Base-by-base conservation (phyloP, 2,888 invertebrate genomes). In the Fissipunctia ypsillon region DNA sequence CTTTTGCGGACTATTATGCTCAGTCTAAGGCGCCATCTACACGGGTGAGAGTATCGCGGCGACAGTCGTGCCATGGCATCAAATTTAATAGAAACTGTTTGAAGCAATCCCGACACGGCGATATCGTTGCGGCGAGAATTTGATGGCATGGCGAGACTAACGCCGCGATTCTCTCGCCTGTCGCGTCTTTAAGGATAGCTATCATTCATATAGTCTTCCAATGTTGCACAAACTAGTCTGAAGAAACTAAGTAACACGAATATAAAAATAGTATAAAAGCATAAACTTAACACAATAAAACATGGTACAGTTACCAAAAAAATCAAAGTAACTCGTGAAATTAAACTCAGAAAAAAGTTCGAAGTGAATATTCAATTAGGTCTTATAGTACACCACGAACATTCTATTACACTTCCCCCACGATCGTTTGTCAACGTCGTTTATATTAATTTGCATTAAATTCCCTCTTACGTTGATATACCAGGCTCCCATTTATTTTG, bases 401-500 rank as follows among this genome's bases (percentile, higher is more conserved):
- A 68, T 83, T 74, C 80, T 74, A 74, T 83, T 75, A 63, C 65
- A 19, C 38, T 69, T 41, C 67, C 71, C 71, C 41, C 63, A 56
- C 61, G 76, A 80, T 84, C 81, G 82, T 84, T 88, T 86, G 83
- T 86, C 86, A 86, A 78, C 80, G 81, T 85, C 75, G 68, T 83
- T 81, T 82, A 85, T 88, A 89, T 87, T 89, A 88, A 91, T 91
- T 90, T 87, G 85, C 87, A 88, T 88, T 86, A 87, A 89, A 89
- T 88, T 88, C 85, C 86, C 79, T 60, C 81, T 73, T 85, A 84
- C 89, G 82, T 84, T 87, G 88, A 86, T 90, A 87, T 79, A 75
- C 81, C 76, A 75, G 81, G 80, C 88, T 78, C 82, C 84, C 87
- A 90, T 92, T 90, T 90, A 92, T 91, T 91, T 91, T 90, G 91